phyloP scores from a whole-genome alignment of 1,140 invertebrate species.

The Spodoptera litura region DNA sequence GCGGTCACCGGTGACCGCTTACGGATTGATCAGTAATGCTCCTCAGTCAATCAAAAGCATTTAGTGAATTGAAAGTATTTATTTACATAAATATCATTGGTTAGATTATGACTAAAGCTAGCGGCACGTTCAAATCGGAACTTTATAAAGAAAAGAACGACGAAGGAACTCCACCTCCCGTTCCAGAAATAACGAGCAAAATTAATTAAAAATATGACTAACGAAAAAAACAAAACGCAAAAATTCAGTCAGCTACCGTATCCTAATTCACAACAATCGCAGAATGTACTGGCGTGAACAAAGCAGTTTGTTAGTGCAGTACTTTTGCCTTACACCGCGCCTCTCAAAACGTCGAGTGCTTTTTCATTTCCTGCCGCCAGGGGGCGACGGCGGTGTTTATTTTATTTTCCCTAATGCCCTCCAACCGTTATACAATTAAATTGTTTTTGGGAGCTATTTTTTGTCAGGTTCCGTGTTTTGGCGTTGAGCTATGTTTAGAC shows the following conservation, averaged over 20 bases:
- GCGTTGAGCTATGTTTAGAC: constrained; percentile 33
- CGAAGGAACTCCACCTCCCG: too few species aligned
- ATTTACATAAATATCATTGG: too few species aligned
- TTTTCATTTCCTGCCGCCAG: constrained; percentile 63
- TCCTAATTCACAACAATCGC: neutral
- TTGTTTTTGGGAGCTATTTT: constrained; percentile 57
- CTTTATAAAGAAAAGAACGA: too few species aligned
- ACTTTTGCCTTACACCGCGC: constrained; percentile 51
- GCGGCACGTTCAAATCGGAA: too few species aligned
- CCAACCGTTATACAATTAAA: constrained; percentile 56
- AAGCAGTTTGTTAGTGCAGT: constrained; percentile 60
- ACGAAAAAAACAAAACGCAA: neutral
- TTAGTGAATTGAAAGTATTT: too few species aligned
- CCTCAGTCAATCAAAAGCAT: too few species aligned
- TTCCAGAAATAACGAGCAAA: too few species aligned
- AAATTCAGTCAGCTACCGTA: constrained; percentile 18
- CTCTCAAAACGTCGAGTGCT: constrained; percentile 56
- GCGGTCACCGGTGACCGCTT: too few species aligned
- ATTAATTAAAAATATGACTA: neutral
- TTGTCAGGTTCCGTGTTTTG: constrained; percentile 45
- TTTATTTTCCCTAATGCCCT: constrained; percentile 59
- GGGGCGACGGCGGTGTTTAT: constrained; percentile 51
- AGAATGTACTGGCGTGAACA: constrained; percentile 50
- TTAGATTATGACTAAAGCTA: too few species aligned
- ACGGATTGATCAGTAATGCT: too few species aligned